A percentile compares a stretch with the other conserved stretches of the same genome.
Evolutionary conservation across 2,888 invertebrate species (phyloP).

Genomic region (Catocala fraxini): DNA sequence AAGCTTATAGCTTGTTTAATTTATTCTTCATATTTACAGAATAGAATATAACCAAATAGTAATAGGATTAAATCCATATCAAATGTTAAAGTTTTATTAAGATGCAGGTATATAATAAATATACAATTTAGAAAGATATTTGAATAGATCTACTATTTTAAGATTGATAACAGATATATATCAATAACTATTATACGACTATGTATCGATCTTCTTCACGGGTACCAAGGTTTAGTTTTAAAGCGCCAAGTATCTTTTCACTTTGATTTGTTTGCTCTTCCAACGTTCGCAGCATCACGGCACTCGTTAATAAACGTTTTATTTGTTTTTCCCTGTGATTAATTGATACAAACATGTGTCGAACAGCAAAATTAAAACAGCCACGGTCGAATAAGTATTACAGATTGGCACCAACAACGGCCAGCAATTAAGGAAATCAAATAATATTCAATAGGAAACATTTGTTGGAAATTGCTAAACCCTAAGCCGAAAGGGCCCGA

Average conservation of each 20-base stretch:
- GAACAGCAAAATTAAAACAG: slow-evolving; percentile 49
- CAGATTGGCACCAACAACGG: slow-evolving; percentile 58
- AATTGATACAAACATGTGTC: slow-evolving; percentile 45
- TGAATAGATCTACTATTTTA: no score
- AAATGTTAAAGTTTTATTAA: no score
- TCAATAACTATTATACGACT: no score
- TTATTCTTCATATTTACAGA: no score
- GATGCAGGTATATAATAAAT: no score
- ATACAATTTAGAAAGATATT: no score
- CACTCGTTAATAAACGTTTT: slow-evolving; percentile 24
- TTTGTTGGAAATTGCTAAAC: slow-evolving; percentile 81
- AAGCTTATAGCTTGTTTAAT: no score
- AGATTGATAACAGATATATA: no score
- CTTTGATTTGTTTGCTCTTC: slow-evolving; percentile 13
- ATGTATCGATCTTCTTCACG: no score
- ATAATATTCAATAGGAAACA: slow-evolving; percentile 82
- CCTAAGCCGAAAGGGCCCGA: slow-evolving; percentile 80
- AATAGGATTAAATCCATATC: no score
- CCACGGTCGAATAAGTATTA: slow-evolving; percentile 54
- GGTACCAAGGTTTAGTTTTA: no score
- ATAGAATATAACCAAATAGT: no score
- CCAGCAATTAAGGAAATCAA: slow-evolving; percentile 76
- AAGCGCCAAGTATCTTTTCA: background rate
- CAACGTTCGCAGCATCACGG: slow-evolving; percentile 9
- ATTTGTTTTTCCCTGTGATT: slow-evolving; percentile 23